Percentiles rank a stretch among this genome's conserved stretches.
These are phyloP conservation scores for Denticeps clupeoides DNA, from an alignment of 2,797 vertebrate genomes.

Conservation along the genomic window DNA sequence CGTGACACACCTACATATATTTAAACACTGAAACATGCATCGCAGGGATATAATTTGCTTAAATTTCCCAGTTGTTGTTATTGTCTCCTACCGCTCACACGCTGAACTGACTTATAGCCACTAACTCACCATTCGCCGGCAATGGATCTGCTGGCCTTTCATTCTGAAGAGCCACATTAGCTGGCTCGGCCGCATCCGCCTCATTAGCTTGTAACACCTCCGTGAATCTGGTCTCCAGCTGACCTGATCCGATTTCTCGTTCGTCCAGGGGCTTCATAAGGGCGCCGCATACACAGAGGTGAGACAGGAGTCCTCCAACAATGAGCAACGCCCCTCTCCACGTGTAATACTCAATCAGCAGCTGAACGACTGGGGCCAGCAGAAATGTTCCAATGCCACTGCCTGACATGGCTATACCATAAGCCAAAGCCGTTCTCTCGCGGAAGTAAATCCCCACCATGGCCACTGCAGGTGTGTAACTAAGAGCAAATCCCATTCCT, in stretches of 20 bases:
- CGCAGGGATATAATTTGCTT: too few species aligned
- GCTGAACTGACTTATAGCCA: too few species aligned
- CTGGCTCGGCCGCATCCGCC: too few species aligned
- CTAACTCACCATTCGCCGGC: too few species aligned
- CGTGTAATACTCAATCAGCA: constrained; percentile 82
- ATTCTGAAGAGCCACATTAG: too few species aligned
- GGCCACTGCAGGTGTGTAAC: constrained; percentile 84
- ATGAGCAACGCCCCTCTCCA: constrained; percentile 88
- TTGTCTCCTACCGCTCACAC: too few species aligned
- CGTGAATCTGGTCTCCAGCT: too few species aligned
- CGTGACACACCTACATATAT: too few species aligned
- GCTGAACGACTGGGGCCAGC: constrained; percentile 79
- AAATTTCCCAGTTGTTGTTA: too few species aligned
- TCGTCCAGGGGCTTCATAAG: constrained; percentile 72
- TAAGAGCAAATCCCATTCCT: constrained; percentile 91
- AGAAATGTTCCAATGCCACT: constrained; percentile 89
- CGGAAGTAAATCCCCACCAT: constrained; percentile 91
- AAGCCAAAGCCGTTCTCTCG: constrained; percentile 83
- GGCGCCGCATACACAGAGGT: constrained; percentile 87
- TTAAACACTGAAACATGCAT: too few species aligned
- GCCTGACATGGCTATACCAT: constrained; percentile 87
- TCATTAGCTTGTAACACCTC: too few species aligned
- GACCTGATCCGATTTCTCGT: neutral
- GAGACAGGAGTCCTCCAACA: constrained; percentile 82
- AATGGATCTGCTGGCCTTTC: too few species aligned